Percentiles rank a stretch among this genome's conserved stretches.
These are phyloP conservation scores for Lanistes nyassanus DNA, from an alignment of 1,140 invertebrate genomes.

Conservation along the genomic window DNA sequence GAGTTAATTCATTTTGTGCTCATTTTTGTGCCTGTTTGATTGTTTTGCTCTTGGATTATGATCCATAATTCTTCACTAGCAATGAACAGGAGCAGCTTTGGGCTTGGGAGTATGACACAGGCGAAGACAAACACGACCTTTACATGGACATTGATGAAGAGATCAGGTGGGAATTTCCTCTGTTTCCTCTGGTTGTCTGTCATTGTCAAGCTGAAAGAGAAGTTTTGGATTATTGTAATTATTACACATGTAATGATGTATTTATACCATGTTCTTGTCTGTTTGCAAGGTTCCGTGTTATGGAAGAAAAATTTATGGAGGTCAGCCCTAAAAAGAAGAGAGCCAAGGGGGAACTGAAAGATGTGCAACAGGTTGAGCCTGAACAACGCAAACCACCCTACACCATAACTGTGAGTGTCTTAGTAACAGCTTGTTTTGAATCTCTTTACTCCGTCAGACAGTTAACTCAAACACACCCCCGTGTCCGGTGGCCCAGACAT, in stretches of 20 bases:
- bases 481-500: background rate
- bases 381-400: slow-evolving; percentile 75
- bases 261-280: background rate
- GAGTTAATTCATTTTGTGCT: no score
- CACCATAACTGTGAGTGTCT: slow-evolving; percentile 74
- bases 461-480: background rate
- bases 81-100: slow-evolving; percentile 93
- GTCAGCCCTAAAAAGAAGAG: slow-evolving; percentile 77
- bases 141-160: slow-evolving; percentile 77
- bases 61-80: slow-evolving; percentile 53
- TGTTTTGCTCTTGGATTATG: slow-evolving; percentile 6
- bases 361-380: slow-evolving; percentile 52
- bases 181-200: background rate
- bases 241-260: background rate
- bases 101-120: slow-evolving; percentile 95
- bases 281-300: slow-evolving; percentile 81
- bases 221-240: background rate
- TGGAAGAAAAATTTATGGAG: slow-evolving; percentile 88
- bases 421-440: background rate
- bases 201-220: no score
- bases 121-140: slow-evolving; percentile 77
- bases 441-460: background rate
- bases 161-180: slow-evolving; percentile 70
- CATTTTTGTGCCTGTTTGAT: background rate
- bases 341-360: slow-evolving; percentile 70